Base-by-base conservation (phyloP, 2,113 vertebrate genomes). In the Xenopus laevis region DNA sequence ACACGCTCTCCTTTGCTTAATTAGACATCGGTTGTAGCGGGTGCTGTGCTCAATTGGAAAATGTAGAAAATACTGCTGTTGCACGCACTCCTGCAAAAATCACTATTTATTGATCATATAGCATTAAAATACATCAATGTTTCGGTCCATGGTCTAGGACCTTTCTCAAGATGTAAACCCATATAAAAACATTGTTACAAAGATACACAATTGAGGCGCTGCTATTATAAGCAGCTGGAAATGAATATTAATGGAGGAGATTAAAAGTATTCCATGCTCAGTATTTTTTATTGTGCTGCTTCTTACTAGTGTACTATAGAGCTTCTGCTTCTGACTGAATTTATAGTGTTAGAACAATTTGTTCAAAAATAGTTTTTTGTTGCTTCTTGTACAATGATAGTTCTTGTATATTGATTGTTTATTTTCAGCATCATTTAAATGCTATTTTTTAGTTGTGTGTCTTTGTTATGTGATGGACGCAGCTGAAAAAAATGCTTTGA, bases 241-340 rank as follows among this genome's bases (percentile, higher is more conserved):
- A 94, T 94, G 95, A 97, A 97, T 98, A 98, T 98, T 98, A 99
- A 98, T 98, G 93, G 95, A 89, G 95, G 95, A 96, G 96, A 98
- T 99, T 97, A 98, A 97, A 97, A 98, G 96, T 98, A 96, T 99
- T 98, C 93, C 96, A 96, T 92, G 94, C 94, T 94, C 96, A 96
- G 97, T 98, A 97, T 98, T 99, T n/a, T n/a, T 95, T 96, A 98
- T 95, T 93, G 94, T 96, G 92, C 93, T 91, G 90, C 92, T 89
- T 88, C 87, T 82, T 81, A 81, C 89, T 93, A 93, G 93, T 91
- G 91, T 91, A 88, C 90, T 94, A 92, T 93, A 90, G 84, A 87
- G 86, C 87, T 89, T 92, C 23, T 27, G 23, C 23, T 27, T 27
- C 89, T 87, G 88, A 90, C 88, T 89, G 85, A 86, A 88, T 92